phyloP scores from a whole-genome alignment of 2,888 invertebrate genomes.

The Rhaphigaster nebulosa region DNA sequence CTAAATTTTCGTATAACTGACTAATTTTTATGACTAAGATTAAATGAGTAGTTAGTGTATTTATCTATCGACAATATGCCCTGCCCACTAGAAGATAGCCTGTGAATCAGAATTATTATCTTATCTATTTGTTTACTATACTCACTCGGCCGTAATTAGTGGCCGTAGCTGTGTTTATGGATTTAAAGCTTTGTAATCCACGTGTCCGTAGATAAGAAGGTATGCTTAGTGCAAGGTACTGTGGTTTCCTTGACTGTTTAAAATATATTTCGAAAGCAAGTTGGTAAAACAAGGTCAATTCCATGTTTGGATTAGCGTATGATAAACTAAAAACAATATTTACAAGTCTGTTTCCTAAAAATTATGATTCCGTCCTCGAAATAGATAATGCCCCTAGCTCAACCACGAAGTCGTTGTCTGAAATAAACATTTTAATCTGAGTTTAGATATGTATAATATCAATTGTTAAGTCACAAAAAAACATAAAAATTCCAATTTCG shows the following conservation, averaged over 20 bases:
- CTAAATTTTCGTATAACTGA: too few species aligned
- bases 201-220: not conserved
- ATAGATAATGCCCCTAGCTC: not conserved
- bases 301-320: not conserved
- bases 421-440: not conserved
- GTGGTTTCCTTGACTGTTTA: not conserved
- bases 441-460: too few species aligned
- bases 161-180: not conserved
- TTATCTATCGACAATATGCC: not conserved
- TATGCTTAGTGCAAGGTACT: not conserved
- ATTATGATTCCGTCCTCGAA: not conserved
- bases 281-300: not conserved
- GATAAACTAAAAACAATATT: not conserved
- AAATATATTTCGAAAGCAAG: not conserved
- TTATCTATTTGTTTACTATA: not conserved
- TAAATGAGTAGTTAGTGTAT: too few species aligned
- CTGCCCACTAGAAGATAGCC: not conserved
- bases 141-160: not conserved
- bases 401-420: not conserved
- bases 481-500: too few species aligned
- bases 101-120: not conserved
- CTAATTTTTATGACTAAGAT: too few species aligned
- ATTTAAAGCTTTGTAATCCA: not conserved
- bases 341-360: not conserved
- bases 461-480: too few species aligned